phyloP scores from a whole-genome alignment of 2,797 vertebrate genomes.

The Esox lucius region DNA sequence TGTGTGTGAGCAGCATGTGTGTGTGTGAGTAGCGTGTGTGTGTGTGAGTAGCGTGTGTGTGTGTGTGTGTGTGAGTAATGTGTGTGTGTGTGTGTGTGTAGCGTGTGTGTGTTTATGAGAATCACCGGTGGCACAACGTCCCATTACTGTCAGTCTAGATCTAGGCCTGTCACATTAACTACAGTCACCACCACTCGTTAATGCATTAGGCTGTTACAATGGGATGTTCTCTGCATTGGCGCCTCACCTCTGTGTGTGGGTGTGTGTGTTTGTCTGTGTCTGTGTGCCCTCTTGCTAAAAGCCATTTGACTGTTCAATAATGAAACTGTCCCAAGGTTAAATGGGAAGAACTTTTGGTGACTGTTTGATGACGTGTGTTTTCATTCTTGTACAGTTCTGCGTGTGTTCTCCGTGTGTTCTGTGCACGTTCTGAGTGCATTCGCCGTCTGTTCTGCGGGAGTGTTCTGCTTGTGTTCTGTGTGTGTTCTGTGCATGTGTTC shows the following conservation, averaged over 20 bases:
- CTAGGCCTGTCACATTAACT: slow-evolving; percentile 79
- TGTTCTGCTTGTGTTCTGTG: slow-evolving; percentile 26
- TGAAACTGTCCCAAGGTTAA: slow-evolving; percentile 58
- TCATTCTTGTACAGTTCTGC: background rate
- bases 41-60: no score
- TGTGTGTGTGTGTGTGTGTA: no score
- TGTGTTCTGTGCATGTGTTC: slow-evolving; percentile 17
- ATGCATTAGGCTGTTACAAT: slow-evolving; percentile 81
- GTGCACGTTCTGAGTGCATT: slow-evolving; percentile 40
- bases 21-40: no score
- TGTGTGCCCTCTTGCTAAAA: slow-evolving; percentile 67
- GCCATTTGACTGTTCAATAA: slow-evolving; percentile 72
- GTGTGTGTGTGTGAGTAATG: no score
- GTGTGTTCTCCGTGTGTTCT: background rate
- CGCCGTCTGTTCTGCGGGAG: background rate
- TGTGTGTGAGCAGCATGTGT: no score
- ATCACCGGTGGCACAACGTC: slow-evolving; percentile 90
- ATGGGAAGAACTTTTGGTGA: slow-evolving; percentile 42
- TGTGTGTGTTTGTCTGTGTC: background rate
- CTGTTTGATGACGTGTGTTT: background rate
- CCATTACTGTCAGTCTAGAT: slow-evolving; percentile 94
- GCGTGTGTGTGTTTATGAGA: slow-evolving; percentile 35
- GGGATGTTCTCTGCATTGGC: slow-evolving; percentile 75
- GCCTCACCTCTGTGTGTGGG: slow-evolving; percentile 47
- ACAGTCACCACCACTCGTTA: slow-evolving; percentile 84